Base-by-base conservation (phyloP, 2,888 invertebrate genomes). In the Leptarthrus brevirostris region DNA sequence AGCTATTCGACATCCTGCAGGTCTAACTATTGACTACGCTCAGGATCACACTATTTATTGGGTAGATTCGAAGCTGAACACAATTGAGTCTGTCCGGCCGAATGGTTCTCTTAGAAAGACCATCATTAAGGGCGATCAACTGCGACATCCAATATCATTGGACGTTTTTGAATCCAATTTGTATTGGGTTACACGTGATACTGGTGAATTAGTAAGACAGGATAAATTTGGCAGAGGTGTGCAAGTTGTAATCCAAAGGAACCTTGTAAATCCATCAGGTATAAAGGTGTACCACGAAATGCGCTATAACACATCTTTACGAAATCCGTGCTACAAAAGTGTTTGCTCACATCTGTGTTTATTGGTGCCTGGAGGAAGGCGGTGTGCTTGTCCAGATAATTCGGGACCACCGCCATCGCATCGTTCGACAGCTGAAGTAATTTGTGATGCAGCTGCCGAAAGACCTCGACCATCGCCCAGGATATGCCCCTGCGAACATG, bases 201-300 rank as follows among this genome's bases (percentile, higher is more conserved):
- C 92, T 0, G 97, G 97, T 0, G 95, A 96, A 81, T 86, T 98
- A 4, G 87, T 94, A 61, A 89, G 90, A 22, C 96, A 97, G 83
- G 97, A 99, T 84, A 99, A 99, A 87, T 98, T 98, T 86, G 98
- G 98, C 0, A 88, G 97, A 64, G 97, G 97, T 10, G 94, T 97
- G 76, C 93, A 95, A 47, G 92, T 93, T 56, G 87, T 91, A 1
- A 87, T 98, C 20, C 92, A 94, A 76, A 91, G 90, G 79, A 93
- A 96, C 81, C 88, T 98, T 74, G 90, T 92, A 78, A 93, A 93
- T 83, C 95, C 97, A 0, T 92, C 94, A 16, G 93, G 93, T 74
- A 90, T 98, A 1, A 94, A 93, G 87, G 91, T 96, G 75, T 94
- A 93, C 84, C 96, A 96, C 84, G 89, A 89, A 76, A 87, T 90